phyloP scores from a whole-genome alignment of 2,113 vertebrate genomes.

The Albula glossodonta region DNA sequence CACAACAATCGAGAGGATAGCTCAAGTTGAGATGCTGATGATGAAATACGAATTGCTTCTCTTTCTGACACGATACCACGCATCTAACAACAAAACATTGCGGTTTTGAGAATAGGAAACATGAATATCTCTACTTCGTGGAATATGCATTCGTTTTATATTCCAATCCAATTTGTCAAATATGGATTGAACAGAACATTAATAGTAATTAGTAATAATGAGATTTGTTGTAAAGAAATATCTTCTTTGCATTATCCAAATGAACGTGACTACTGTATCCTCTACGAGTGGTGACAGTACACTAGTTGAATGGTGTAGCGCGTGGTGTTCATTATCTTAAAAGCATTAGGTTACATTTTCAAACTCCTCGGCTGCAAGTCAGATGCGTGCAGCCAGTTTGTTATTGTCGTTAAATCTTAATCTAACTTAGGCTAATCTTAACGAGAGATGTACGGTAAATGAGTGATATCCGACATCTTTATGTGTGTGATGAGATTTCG shows the following conservation, averaged over 20 bases:
- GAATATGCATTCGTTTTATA: too few species aligned
- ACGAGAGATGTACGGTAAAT: background rate
- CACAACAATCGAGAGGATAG: background rate
- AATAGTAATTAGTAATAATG: too few species aligned
- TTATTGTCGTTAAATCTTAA: background rate
- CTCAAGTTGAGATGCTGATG: background rate
- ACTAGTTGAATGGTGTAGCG: background rate
- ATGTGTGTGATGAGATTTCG: background rate
- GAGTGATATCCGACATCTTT: background rate
- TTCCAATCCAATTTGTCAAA: too few species aligned
- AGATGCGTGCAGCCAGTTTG: background rate
- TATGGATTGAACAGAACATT: too few species aligned
- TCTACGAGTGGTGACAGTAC: background rate
- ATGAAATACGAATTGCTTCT: background rate
- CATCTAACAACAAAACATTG: background rate
- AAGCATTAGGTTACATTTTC: background rate
- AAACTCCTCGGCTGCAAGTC: background rate
- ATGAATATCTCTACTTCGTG: background rate
- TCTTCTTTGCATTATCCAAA: too few species aligned
- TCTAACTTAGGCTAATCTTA: background rate
- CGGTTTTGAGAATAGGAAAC: background rate
- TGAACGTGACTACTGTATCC: background rate
- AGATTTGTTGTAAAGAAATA: background rate
- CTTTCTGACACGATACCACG: background rate
- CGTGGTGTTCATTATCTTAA: background rate